Evolutionary conservation across 2,888 invertebrate genomes (phyloP).

Genomic region (Platycnemis pennipes): DNA sequence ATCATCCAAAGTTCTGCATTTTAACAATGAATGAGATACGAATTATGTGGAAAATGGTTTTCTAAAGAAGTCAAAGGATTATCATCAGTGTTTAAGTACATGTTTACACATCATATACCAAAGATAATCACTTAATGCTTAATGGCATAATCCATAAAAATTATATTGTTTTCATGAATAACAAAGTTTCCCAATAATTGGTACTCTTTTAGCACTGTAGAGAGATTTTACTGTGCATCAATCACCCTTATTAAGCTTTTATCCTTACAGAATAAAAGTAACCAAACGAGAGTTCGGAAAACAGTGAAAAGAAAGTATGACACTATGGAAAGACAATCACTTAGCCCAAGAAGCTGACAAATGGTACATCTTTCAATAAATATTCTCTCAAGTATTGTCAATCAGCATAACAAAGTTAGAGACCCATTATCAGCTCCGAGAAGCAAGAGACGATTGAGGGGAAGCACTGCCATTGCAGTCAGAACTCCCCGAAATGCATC

Average conservation of each 20-base stretch:
- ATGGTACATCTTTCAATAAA: not conserved
- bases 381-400: not conserved
- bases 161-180: not conserved
- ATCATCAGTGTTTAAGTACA: not conserved
- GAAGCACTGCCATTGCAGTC: constrained; percentile 93
- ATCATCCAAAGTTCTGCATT: not conserved
- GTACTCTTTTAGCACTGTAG: not conserved
- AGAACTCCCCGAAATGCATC: constrained; percentile 96
- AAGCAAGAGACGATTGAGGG: constrained; percentile 92
- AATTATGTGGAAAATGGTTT: not conserved
- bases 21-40: not conserved
- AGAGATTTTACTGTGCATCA: not conserved
- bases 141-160: not conserved
- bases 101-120: not conserved
- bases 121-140: not conserved
- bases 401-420: constrained; percentile 87
- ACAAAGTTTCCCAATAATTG: not conserved
- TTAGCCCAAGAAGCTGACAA: constrained; percentile 1
- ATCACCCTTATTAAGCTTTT: not conserved
- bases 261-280: not conserved
- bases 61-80: not conserved
- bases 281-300: not conserved
- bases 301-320: not conserved
- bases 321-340: not conserved
- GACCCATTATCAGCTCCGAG: constrained; percentile 96